Base-by-base conservation (phyloP, 2,888 invertebrate species). In the Yponomeuta cagnagella region DNA sequence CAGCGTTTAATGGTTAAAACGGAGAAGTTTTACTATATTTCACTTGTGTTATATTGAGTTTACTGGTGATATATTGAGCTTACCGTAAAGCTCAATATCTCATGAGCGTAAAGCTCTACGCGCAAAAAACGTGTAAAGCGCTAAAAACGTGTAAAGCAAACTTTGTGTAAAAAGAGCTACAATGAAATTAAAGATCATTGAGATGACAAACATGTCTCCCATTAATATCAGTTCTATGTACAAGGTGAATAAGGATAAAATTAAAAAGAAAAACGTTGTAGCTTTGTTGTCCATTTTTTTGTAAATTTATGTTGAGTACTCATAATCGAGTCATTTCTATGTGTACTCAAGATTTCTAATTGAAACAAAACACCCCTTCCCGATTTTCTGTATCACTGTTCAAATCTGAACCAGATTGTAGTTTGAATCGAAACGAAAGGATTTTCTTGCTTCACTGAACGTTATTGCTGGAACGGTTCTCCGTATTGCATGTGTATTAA, bases 41-140 rank as follows among this genome's bases (percentile, higher is more conserved):
- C 23, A 23, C 23, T 23, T 23, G 23, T 23, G 23, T 23, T 0
- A 23, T 23, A 23, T 23, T 23, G 23, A 37, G 37, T 37, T 37
- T 1, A 37, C 37, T 2, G 37, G 5, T 37, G 37, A 37, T 37
- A 5, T 37, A 5, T 72, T 75, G 72, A 71, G 74, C 73, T 72
- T 72, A 23, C 23, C 23, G 23, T 23, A 23, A 23, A 23, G 23
- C 23, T 23, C 23, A 23, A 23, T 23, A 23, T 23, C 0, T 23
- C 23, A 23, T 23, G 23, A 23, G 23, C 23, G 23, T 23, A 23
- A 23, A 23, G 23, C 23, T 23, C 23, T 23, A 23, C 23, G 33
- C 33, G 33, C 33, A n/a, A n/a, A n/a, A n/a, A n/a, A n/a, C n/a
- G n/a, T n/a, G n/a, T n/a, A n/a, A n/a, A n/a, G n/a, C n/a, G n/a